Evolutionary conservation across 2,888 invertebrate species (phyloP), one percentile per base, ranked within the genome.

Genomic region (Agriopis aurantiaria): DNA sequence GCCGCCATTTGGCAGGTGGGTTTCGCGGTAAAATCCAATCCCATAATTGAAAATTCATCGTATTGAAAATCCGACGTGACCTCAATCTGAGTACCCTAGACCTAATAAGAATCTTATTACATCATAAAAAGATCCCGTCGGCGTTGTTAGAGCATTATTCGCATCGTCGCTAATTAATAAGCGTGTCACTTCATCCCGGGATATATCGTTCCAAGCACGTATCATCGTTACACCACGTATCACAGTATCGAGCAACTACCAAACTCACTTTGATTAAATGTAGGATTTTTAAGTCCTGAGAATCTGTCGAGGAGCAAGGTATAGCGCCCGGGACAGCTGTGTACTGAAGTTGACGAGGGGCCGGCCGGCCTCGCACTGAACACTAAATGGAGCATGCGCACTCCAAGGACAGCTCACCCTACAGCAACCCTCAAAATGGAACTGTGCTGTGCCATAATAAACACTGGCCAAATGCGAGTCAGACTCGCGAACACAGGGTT

Each of bases 351-450:
- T 84, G 84, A 81, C 83, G 80, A 85, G 87, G 86, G 88, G 84
- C 88, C 83, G 82, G 79, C 82, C 83, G 84, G 82, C 80, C 82
- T 77, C 80, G 58, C 41, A 48, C 58, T 23, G 45, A 46, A 76
- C 74, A 76, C 82, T 88, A 85, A 88, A 91, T 86, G 75, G 91
- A 88, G 92, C 93, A 93, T 93, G 93, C 94, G 93, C 92, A 66
- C 46, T 72, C 63, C 78, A 82, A 84, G 83, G 85, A 76, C 80
- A 79, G 77, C 73, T 78, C 88, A 87, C 90, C 91, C 89, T 86
- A 80, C 86, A 78, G 74, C 84, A 83, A 84, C 83, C 89, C 88
- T 84, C 83, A 82, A 82, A 83, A 85, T 79, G 83, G 81, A 78
- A 78, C 73, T 70, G 73, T 33, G 17, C 17, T 23, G 5, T 72